These are phyloP conservation scores for Leptinotarsa defecta DNA, from an alignment of 1,140 invertebrate species.

Conservation along the genomic window DNA sequence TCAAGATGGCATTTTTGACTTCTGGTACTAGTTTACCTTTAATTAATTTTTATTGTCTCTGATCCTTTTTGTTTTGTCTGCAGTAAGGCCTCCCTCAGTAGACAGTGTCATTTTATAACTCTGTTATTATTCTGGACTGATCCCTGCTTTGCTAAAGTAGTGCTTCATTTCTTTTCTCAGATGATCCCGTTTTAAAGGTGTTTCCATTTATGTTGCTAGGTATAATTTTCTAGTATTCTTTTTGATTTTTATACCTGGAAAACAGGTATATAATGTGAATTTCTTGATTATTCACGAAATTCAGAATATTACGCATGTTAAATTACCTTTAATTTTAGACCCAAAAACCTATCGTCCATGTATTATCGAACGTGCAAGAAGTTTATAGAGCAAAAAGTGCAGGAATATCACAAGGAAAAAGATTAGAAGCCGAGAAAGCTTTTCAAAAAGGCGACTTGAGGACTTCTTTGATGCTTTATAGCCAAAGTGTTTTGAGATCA, in stretches of 20 bases:
- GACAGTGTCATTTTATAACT: neutral
- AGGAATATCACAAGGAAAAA: conserved; percentile 56
- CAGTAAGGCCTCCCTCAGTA: neutral
- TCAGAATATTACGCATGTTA: conserved; percentile 13
- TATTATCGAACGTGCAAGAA: conserved; percentile 61
- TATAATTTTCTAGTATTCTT: neutral
- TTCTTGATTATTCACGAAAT: neutral
- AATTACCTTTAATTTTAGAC: conserved; percentile 53
- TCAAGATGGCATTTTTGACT: no score
- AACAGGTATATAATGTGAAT: neutral
- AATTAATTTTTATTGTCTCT: no score
- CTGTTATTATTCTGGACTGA: neutral
- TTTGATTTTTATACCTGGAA: neutral
- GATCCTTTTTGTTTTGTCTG: no score
- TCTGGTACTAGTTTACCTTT: no score
- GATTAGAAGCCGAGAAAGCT: conserved; percentile 59
- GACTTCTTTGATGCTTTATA: conserved; percentile 64
- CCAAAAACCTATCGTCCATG: conserved; percentile 59
- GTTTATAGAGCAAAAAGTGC: conserved; percentile 64
- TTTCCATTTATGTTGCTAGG: no score
- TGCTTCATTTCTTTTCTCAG: no score
- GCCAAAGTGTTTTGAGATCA: conserved; percentile 68
- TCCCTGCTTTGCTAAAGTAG: no score
- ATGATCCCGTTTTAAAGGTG: no score
- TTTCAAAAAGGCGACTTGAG: conserved; percentile 58